These are phyloP conservation scores for Drosophila suzukii DNA, from an alignment of 1,140 invertebrate genomes.

Conservation along the genomic window DNA sequence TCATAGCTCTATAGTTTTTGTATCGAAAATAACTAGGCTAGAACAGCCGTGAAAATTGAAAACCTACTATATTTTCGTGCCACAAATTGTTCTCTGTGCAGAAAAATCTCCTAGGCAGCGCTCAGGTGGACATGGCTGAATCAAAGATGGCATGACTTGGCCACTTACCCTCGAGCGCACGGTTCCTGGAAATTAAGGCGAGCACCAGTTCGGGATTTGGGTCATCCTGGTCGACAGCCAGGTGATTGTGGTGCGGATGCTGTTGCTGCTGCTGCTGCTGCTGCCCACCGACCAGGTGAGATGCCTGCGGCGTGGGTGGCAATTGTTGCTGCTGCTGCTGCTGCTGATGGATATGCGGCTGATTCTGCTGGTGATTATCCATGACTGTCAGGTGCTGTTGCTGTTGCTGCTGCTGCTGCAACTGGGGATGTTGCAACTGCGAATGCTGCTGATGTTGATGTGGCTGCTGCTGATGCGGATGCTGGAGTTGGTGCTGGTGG, in stretches of 20 bases:
- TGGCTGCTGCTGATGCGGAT: constrained; percentile 39
- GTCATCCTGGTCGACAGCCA: constrained; percentile 79
- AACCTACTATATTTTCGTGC: background rate
- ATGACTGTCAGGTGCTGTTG: constrained; percentile 76
- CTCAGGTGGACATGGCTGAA: constrained; percentile 45
- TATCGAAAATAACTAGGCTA: too few species aligned
- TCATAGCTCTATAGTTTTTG: too few species aligned
- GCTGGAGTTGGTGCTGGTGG: constrained; percentile 51
- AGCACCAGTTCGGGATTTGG: constrained; percentile 93
- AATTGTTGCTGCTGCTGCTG: constrained; percentile 75
- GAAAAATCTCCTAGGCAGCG: constrained; percentile 35
- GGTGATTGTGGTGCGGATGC: constrained; percentile 64
- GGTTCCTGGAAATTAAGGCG: constrained; percentile 93
- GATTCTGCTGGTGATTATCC: constrained; percentile 72
- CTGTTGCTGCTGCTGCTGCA: constrained; percentile 48
- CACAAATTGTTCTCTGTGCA: constrained; percentile 9
- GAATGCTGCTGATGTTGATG: constrained; percentile 60
- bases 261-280: constrained; percentile 43
- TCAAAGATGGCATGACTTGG: constrained; percentile 60
- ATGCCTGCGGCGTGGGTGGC: constrained; percentile 85
- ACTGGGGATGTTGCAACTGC: constrained; percentile 22
- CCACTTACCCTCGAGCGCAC: constrained; percentile 93
- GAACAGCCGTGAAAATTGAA: background rate
- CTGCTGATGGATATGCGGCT: constrained; percentile 65
- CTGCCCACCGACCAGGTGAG: constrained; percentile 74